Percentiles rank a stretch among this genome's conserved stretches.
These are phyloP conservation scores for Poliocrania exsul DNA, from an alignment of 2,797 vertebrate species.

Conservation along the genomic window DNA sequence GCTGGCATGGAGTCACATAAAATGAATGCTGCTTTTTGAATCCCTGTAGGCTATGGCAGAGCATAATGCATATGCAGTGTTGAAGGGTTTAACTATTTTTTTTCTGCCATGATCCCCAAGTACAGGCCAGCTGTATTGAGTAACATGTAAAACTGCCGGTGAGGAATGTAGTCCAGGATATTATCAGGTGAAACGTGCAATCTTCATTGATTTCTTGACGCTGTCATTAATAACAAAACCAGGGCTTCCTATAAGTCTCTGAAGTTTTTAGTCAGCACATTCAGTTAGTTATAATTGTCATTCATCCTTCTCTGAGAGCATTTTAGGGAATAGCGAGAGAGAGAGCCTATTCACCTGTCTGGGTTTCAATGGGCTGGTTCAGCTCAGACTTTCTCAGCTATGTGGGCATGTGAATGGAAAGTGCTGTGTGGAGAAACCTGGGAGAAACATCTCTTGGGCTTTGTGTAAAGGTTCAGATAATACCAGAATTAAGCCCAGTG, in stretches of 20 bases:
- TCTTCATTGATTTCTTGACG: slow-evolving; percentile 54
- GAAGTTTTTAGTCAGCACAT: background rate
- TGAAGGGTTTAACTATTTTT: background rate
- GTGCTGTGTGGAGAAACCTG: rapidly evolving
- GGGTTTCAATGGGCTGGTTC: background rate
- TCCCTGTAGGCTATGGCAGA: background rate
- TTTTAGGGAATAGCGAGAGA: background rate
- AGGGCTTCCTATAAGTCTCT: background rate
- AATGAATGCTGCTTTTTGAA: background rate
- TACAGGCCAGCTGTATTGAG: background rate
- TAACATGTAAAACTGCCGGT: background rate
- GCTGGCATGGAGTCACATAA: background rate
- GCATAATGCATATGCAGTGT: background rate
- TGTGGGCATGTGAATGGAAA: rapidly evolving
- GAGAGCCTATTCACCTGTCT: background rate
- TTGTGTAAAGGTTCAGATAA: background rate
- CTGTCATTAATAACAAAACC: slow-evolving; percentile 28
- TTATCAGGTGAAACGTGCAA: slow-evolving; percentile 19
- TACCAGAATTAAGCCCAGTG: background rate
- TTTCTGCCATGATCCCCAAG: background rate
- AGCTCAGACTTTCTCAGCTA: background rate
- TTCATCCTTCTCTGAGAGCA: background rate
- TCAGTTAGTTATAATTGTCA: background rate
- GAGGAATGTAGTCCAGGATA: background rate
- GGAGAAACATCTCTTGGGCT: background rate